Conservation (phyloP, 30 jellyfish, hydroid and myxozoan genomes). For the Aurelia coerulea region DNA sequence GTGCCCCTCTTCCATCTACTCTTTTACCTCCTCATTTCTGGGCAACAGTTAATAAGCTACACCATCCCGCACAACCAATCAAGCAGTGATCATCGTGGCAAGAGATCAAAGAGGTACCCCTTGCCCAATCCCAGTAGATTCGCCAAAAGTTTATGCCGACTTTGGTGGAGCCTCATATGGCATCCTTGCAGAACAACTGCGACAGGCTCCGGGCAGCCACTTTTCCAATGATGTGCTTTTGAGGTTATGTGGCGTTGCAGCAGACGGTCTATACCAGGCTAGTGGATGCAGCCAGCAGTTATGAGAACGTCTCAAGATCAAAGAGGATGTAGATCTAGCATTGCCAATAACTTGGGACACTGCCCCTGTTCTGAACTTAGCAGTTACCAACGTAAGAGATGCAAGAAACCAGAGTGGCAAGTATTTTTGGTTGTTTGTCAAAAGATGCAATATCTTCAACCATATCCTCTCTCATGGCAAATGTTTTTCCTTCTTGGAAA, state of each 20-base stretch:
- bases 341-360: slow-evolving; percentile 57
- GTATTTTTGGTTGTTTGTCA: not conserved
- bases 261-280: slow-evolving; percentile 58
- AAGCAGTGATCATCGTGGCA: slow-evolving; percentile 48
- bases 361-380: slow-evolving; percentile 45
- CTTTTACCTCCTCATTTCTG: slow-evolving; percentile 52
- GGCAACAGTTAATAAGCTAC: slow-evolving; percentile 54
- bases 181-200: slow-evolving; percentile 44
- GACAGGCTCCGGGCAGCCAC: slow-evolving; percentile 30
- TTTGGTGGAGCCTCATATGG: slow-evolving; percentile 40
- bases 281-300: slow-evolving; percentile 18
- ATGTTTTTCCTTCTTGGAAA: slow-evolving; percentile 38
- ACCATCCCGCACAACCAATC: slow-evolving; percentile 42
- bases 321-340: slow-evolving; percentile 1
- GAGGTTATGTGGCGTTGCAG: slow-evolving; percentile 62
- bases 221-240: slow-evolving; percentile 32
- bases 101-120: slow-evolving; percentile 33
- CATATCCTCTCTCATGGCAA: slow-evolving; percentile 15
- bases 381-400: slow-evolving; percentile 26
- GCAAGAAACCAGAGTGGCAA: not conserved
- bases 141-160: slow-evolving; percentile 29
- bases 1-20: slow-evolving; percentile 54
- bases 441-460: slow-evolving; percentile 28
- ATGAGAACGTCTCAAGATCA: slow-evolving; percentile 18
- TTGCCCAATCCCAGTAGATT: slow-evolving; percentile 49